Base-by-base conservation (phyloP, 2,888 invertebrate genomes). In the Stenodera caucasica region DNA sequence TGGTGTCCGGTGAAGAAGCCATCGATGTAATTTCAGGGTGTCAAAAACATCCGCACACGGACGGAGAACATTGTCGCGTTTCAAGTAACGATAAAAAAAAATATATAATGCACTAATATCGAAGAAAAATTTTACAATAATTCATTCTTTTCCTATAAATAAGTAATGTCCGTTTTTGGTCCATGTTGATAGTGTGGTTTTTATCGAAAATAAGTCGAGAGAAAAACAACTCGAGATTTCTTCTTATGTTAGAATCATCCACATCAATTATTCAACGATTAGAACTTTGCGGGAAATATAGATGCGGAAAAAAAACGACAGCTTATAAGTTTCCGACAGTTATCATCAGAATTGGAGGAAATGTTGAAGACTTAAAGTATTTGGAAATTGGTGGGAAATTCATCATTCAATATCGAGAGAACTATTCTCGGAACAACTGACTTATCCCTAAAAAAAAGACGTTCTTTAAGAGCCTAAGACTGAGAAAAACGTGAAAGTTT, bases 1-100 rank as follows among this genome's bases (percentile, higher is more conserved):
- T 75, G 67, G 85, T 81, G 78, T 86, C 86, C 72, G 84, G 82
- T 45, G 45, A 45, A 73, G 84, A 82, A 82, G 84, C 86, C 85
- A 86, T 85, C 79, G 81, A 81, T 83, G 63, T 53, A 40, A 57
- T 69, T 69, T 70, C 68, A 71, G 68, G 70, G 69, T 66, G 56
- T 66, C 61, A 65, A 65, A 63, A 60, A 63, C 45, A 52, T 54
- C 63, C 60, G 60, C 54, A 53, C 57, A 56, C 63, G 55, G 32
- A 45, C 37, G 49, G 55, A 40, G 37, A 40, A 23, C 62, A 62
- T 62, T 56, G 56, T 56, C 23, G 23, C 21, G 45, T 18, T 45
- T 45, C 23, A 18, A 45, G 18, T 21, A 7, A n/a, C 6, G 7
- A 14, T 18, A 30, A 30, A 26, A 26, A 57, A 57, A n/a, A n/a